Conservation (phyloP, 1,140 invertebrate species). For the Eupristina koningsbergeri region DNA sequence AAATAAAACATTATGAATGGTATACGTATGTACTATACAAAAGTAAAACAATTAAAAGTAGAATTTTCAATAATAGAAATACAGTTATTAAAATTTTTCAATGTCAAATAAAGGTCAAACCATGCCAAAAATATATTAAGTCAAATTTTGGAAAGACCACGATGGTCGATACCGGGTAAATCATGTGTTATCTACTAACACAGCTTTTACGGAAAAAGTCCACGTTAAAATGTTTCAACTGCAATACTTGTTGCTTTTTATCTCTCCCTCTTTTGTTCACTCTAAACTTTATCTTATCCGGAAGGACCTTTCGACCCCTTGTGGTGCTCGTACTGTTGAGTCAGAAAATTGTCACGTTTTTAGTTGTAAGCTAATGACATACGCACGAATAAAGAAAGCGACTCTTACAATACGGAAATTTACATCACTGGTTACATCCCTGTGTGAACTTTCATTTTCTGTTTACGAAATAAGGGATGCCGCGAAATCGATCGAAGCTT, state of each 20-base stretch:
- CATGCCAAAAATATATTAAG: too few relatives aligned
- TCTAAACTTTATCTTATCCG: slow-evolving; percentile 32
- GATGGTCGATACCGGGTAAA: too few relatives aligned
- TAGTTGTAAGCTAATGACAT: background rate
- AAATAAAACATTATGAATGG: too few relatives aligned
- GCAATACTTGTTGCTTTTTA: background rate
- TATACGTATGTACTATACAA: too few relatives aligned
- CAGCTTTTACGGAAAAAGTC: too few relatives aligned
- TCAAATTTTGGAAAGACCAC: too few relatives aligned
- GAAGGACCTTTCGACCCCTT: slow-evolving; percentile 32
- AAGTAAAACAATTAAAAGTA: too few relatives aligned
- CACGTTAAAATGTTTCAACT: background rate
- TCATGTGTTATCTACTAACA: too few relatives aligned
- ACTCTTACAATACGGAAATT: background rate
- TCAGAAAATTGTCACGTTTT: background rate
- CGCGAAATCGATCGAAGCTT: background rate
- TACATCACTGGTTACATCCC: background rate
- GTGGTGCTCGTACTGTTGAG: background rate
- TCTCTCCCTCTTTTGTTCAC: background rate
- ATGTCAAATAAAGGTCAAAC: too few relatives aligned
- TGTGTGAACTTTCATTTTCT: background rate
- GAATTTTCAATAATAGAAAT: too few relatives aligned
- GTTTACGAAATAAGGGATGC: background rate
- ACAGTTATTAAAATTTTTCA: too few relatives aligned
- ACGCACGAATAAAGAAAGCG: slow-evolving; percentile 16